These are phyloP conservation scores for Zaprionus davidi DNA, from an alignment of 1,140 invertebrate species.

Conservation along the genomic window DNA sequence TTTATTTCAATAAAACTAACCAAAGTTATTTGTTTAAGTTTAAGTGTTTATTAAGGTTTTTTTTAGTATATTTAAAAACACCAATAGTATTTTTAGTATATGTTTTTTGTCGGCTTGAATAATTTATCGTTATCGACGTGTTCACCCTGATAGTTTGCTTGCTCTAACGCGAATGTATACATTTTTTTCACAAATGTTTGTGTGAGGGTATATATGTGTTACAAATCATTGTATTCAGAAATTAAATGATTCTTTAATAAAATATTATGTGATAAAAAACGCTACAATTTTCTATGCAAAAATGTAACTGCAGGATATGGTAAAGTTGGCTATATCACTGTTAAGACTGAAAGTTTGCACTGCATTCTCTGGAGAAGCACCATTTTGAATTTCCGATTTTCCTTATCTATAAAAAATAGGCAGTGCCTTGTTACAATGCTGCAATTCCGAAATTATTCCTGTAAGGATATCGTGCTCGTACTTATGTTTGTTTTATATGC, in stretches of 20 bases:
- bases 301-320: background rate
- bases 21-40: too few relatives aligned
- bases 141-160: background rate
- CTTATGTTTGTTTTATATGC: background rate
- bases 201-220: background rate
- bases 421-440: background rate
- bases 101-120: too few relatives aligned
- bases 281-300: background rate
- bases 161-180: background rate
- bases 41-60: too few relatives aligned
- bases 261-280: background rate
- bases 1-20: too few relatives aligned
- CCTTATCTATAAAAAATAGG: background rate
- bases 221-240: background rate
- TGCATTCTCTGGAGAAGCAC: background rate
- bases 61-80: too few relatives aligned
- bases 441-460: background rate
- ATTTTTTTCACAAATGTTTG: background rate
- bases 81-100: too few relatives aligned
- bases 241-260: background rate
- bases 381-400: background rate
- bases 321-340: background rate
- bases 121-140: too few relatives aligned
- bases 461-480: background rate
- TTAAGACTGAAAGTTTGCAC: background rate